These are phyloP conservation scores for Borostomias antarcticus DNA, from an alignment of 2,797 vertebrate genomes.

Conservation along the genomic window DNA sequence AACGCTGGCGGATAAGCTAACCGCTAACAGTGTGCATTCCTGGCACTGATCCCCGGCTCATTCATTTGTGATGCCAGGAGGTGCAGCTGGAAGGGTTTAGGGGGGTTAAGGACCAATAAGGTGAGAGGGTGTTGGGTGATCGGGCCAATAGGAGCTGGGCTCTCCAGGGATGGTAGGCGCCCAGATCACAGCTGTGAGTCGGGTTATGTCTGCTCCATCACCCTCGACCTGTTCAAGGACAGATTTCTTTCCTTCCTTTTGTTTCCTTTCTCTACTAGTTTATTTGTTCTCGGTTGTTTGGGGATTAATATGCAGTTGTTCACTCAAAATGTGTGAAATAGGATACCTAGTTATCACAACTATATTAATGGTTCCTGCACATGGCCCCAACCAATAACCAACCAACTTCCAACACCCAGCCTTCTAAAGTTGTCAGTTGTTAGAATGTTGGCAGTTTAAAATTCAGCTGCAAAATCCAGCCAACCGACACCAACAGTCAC, in stretches of 20 bases:
- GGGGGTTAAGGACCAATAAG: background rate
- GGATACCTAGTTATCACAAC: background rate
- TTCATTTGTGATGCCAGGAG: background rate
- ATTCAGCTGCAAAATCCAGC: no score
- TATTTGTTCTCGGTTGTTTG: background rate
- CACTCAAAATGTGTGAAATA: background rate
- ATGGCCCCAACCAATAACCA: no score
- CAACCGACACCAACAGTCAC: no score
- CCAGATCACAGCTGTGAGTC: slow-evolving; percentile 14
- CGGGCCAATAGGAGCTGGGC: background rate
- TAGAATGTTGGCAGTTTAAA: no score
- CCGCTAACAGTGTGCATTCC: slow-evolving; percentile 9
- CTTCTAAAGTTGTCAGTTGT: no score
- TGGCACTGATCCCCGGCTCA: slow-evolving; percentile 15
- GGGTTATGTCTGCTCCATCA: background rate
- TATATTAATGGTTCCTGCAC: no score
- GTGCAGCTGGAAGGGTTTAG: slow-evolving; percentile 11
- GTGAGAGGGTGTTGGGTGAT: slow-evolving; percentile 7
- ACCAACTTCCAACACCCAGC: no score
- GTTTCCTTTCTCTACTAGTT: background rate
- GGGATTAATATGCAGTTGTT: background rate
- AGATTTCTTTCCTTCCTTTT: slow-evolving; percentile 4
- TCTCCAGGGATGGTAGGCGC: background rate
- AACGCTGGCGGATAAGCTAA: slow-evolving; percentile 2
- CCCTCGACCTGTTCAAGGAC: slow-evolving; percentile 1